Conservation (phyloP, 2,888 invertebrate genomes). For the Nephrocerus scutellatus region DNA sequence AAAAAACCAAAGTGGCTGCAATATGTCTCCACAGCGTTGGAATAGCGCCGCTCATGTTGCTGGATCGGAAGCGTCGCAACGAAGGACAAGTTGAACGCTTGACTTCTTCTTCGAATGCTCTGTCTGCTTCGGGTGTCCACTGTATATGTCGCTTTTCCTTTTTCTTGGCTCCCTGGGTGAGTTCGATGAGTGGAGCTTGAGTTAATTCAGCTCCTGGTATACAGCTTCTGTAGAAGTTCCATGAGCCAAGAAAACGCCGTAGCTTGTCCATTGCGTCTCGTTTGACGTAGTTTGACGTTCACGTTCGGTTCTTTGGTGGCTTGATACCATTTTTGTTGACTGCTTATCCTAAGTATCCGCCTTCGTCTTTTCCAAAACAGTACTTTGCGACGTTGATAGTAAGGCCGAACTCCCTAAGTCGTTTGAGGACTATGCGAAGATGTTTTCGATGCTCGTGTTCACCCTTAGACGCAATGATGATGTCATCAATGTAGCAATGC, state of each 20-base stretch:
- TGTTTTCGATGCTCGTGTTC: constrained; percentile 2
- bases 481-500: constrained; percentile 6
- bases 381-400: constrained; percentile 5
- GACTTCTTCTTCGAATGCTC: too few relatives aligned
- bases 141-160: constrained; percentile 6
- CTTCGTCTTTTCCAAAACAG: constrained; percentile 1
- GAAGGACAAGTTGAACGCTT: too few relatives aligned
- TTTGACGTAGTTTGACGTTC: constrained; percentile 1
- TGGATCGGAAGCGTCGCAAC: too few relatives aligned
- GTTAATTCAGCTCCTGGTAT: constrained; percentile 7
- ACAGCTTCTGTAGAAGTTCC: constrained; percentile 14
- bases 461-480: constrained; percentile 7
- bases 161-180: constrained; percentile 8
- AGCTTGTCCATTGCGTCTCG: constrained; percentile 6
- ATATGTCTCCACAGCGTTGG: too few relatives aligned
- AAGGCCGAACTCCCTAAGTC: constrained; percentile 1
- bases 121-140: too few relatives aligned
- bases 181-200: constrained; percentile 9
- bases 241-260: constrained; percentile 9
- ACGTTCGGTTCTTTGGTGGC: constrained; percentile 2
- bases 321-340: constrained; percentile 3
- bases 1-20: too few relatives aligned
- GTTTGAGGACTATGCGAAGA: constrained; percentile 1
- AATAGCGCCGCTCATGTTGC: too few relatives aligned
- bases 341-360: constrained; percentile 2